Base-by-base conservation (phyloP, 2,113 vertebrate genomes). In the Fukomys damarensis region DNA sequence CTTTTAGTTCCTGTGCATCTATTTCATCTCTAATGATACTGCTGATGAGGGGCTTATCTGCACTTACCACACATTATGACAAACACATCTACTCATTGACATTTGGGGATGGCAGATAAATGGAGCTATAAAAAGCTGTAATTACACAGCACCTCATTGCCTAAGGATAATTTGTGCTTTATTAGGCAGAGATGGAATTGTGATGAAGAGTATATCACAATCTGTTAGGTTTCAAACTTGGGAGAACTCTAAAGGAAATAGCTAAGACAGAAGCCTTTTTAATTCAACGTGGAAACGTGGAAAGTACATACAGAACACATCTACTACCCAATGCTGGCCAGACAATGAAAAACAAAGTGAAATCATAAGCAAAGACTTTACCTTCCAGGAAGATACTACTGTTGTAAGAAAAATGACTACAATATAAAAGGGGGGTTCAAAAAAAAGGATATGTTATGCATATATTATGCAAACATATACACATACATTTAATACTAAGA, bases 21-120 rank as follows among this genome's bases (percentile, higher is more conserved):
- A 81, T 87, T 93, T 97, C 41, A 49, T 63, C 54, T 70, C 74
- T 79, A 89, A 92, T 19, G 43, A 96, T 65, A 83, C 49, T 70
- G 38, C 58, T 90, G 92, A 86, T 2, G 12, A 30, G 81, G 85
- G 32, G 77, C 65, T 80, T 93, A 63, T 58, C 80, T 95, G 84
- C 46, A 52, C 46, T 97, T 68, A 93, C 28, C 2, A 11, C 82
- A 88, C 46, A 94, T 93, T 89, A 89, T 63, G 93, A 91, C 46
- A 95, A 97, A 94, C 76, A 80, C 59, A 59, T 91, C 81, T 91
- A n/a, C 46, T 74, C 88, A 72, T 4, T 93, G 97, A 97, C 93
- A 94, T 97, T 95, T 95, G 81, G 76, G 89, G 79, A 87, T 70
- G 46, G 49, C 81, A 91, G 83, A 95, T 46, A 93, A 96, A 94